Evolutionary conservation across 2,888 invertebrate genomes (phyloP), one percentile per base, ranked within the genome.

Genomic region (Eudemis profundana): DNA sequence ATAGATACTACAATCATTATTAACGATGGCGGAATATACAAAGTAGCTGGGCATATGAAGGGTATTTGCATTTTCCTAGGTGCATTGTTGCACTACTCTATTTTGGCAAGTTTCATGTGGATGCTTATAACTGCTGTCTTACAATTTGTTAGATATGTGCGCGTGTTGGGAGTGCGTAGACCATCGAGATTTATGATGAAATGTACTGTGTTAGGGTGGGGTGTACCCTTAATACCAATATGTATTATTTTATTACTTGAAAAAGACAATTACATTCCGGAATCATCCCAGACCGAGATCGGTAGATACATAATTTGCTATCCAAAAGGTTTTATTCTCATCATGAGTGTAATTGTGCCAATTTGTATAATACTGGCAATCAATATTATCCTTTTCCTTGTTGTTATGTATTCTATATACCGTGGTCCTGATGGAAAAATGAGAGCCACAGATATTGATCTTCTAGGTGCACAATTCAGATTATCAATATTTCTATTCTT

Each of bases 101-200:
- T 95, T 36, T 82, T 95, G 49, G 93, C 94, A 1, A 93, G 95
- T 68, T 96, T 96, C 74, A 93, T 93, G 74, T 96, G 95, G 96
- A 95, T 95, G 95, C 81, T 95, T 19, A 94, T 95, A 61, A 94
- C 95, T 61, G 95, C 95, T 1, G 84, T 94, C 53, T 83, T 95
- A 62, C 95, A 95, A 79, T 95, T 95, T 78, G 92, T 95, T 61
- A 90, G 94, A 53, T 95, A 95, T 73, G 95, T 95, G 0, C 93
- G 93, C 66, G 94, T 95, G 0, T 86, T 95, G 53, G 95, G 95
- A 3, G 91, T 91, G 0, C 81, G 84, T 10, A 84, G 93, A 40
- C 94, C 94, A 4, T 89, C 93, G 0, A 87, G 93, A 68, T 95
- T 95, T 76, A 93, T 95, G 76, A 78, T 94, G 4, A 95, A 95